A percentile compares a stretch with the other conserved stretches of the same genome.
These are phyloP conservation scores for Eleginops maclovinus DNA, from an alignment of 2,113 vertebrate genomes.

Conservation along the genomic window DNA sequence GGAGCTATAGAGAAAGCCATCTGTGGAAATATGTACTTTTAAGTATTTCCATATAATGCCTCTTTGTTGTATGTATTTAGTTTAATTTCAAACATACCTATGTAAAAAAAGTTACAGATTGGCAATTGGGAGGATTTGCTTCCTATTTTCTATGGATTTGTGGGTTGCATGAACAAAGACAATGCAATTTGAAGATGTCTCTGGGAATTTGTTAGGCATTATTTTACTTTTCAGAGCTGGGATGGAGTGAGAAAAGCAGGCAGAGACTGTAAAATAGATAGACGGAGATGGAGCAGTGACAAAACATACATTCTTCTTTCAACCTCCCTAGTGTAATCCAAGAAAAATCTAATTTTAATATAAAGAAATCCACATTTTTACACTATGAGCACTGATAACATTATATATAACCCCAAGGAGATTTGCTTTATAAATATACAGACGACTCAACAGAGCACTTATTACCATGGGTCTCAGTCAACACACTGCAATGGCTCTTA, in stretches of 20 bases:
- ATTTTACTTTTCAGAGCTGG: neutral
- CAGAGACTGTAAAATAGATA: neutral
- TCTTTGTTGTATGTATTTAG: neutral
- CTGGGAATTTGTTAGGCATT: neutral
- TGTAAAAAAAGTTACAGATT: neutral
- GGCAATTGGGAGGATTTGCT: neutral
- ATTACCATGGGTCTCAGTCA: slow-evolving; percentile 47
- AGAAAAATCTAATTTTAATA: neutral
- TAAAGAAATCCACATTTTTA: slow-evolving; percentile 19
- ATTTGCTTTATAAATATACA: slow-evolving; percentile 63
- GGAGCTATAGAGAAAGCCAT: neutral
- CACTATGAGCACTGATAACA: slow-evolving; percentile 7
- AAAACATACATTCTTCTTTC: neutral
- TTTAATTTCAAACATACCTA: neutral
- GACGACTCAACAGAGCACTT: slow-evolving; percentile 39
- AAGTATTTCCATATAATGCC: neutral
- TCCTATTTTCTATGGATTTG: neutral
- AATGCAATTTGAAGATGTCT: neutral
- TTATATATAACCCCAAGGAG: slow-evolving; percentile 24
- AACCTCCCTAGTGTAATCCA: neutral
- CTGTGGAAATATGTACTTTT: neutral
- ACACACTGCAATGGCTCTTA: slow-evolving; percentile 33
- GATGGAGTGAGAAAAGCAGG: neutral
- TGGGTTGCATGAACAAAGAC: too few species aligned
- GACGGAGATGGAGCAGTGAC: neutral